Evolutionary conservation across 2,113 vertebrate genomes (phyloP).

Genomic region (Centropus bengalensis): DNA sequence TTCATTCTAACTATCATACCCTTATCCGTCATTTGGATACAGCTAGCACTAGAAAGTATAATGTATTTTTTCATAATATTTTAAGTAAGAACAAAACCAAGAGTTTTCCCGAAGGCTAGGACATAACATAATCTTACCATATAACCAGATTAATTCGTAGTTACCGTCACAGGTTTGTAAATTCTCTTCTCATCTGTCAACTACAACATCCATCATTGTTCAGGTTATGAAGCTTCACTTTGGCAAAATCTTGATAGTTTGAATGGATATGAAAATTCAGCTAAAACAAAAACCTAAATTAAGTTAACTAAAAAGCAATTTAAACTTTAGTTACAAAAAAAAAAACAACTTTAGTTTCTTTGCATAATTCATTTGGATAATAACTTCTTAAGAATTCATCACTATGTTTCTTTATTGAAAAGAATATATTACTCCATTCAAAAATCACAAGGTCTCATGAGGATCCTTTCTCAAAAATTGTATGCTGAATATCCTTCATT

Average conservation of each 20-base stretch:
- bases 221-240: neutral
- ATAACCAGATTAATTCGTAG: neutral
- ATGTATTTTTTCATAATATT: neutral
- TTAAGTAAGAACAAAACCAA: neutral
- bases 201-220: neutral
- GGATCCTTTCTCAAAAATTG: neutral
- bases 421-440: neutral
- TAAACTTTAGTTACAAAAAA: neutral
- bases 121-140: neutral
- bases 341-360: neutral
- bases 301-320: neutral
- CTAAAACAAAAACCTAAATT: neutral
- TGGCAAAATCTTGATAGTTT: neutral
- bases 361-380: neutral
- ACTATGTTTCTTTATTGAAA: neutral
- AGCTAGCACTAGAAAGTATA: neutral
- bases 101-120: neutral
- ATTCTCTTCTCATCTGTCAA: neutral
- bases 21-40: neutral
- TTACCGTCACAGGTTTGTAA: neutral
- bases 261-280: neutral
- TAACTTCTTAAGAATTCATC: neutral
- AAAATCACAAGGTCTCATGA: neutral
- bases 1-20: slow-evolving; percentile 14
- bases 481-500: neutral